Base-by-base conservation (phyloP, 2,888 invertebrate genomes). In the Athalia circularis region DNA sequence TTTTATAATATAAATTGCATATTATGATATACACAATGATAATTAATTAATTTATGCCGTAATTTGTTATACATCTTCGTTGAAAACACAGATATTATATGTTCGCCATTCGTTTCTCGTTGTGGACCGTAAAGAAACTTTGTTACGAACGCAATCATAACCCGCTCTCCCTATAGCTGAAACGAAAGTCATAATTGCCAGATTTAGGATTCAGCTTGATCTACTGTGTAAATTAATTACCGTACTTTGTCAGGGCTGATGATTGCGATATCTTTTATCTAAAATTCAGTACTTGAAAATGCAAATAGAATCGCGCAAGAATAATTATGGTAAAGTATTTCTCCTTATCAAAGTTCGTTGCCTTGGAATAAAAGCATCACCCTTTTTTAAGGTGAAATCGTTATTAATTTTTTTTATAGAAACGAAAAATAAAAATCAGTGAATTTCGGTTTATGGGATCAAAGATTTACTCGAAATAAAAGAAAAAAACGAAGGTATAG, bases 71-170 rank as follows among this genome's bases (percentile, higher is more conserved):
- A 29, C 29, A 54, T 8, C 54, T 54, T 4, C 54, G 4, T 54
- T n/a, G 54, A 54, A n/a, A 54, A 11, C 54, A n/a, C 3, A 11
- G 54, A 54, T 54, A 54, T 54, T 54, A 54, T 11, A 54, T 54
- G n/a, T 54, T 54, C 9, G 4, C 4, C 4, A 54, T 8, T 54
- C 29, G 29, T 29, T 29, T 29, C 29, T 29, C 29, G 29, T 29
- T 29, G 29, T 54, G 9, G n/a, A 54, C 54, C 54, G 54, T 54
- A 54, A 54, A 54, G 4, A 54, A 54, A 54, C 54, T 54, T 8
- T n/a, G 54, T 54, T 54, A 54, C 54, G n/a, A 54, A 11, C 54
- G n/a, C 54, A n/a, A 54, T 54, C 54, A 54, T 54, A 54, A 54
- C 54, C 54, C 8, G 54, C n/a, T n/a, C 8, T 11, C 54, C 54